Base-by-base conservation (phyloP, 1,140 invertebrate genomes). In the Ericerus pela region DNA sequence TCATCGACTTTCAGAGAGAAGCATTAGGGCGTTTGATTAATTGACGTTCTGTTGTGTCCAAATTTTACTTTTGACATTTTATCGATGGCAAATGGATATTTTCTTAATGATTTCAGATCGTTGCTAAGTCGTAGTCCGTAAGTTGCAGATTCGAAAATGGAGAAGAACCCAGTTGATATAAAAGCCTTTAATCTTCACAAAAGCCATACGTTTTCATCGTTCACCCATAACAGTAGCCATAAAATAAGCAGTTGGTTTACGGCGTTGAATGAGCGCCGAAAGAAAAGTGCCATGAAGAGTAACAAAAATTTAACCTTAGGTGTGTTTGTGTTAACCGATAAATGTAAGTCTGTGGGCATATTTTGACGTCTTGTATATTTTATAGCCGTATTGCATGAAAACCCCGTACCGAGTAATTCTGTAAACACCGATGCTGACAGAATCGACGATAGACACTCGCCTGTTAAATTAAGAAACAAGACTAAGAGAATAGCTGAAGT, bases 161-260 rank as follows among this genome's bases (percentile, higher is more conserved):
- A 47, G 41, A 47, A 47, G 16, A 47, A 47, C 26, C 12, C 41
- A 22, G 26, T 24, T 10, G 41, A 47, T 47, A 47, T 47, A 14
- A 47, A 47, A 47, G 26, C 41, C 20, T 47, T 47, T 47, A 47
- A 47, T 47, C 57, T 73, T 8, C 72, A 73, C 56, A 74, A 74
- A 60, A 74, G 73, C 60, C 71, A 65, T 54, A 74, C 72, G 29
- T 74, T 75, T 59, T 72, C 68, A 58, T 70, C 71, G 20, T 73
- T 74, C 58, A 69, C 68, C 29, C 63, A 61, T 14, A 59, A 64
- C 47, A 67, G 69, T 51, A 58, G 68, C 61, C 66, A 72, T 52
- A 70, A 72, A 61, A 62, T 74, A 47, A 70, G 69, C 20, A 66
- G 64, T 57, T 74, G 73, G 73, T 73, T 74, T 62, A 66, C 70